Conservation (phyloP, 1,140 invertebrate species). For the Heliconius eleuchia region DNA sequence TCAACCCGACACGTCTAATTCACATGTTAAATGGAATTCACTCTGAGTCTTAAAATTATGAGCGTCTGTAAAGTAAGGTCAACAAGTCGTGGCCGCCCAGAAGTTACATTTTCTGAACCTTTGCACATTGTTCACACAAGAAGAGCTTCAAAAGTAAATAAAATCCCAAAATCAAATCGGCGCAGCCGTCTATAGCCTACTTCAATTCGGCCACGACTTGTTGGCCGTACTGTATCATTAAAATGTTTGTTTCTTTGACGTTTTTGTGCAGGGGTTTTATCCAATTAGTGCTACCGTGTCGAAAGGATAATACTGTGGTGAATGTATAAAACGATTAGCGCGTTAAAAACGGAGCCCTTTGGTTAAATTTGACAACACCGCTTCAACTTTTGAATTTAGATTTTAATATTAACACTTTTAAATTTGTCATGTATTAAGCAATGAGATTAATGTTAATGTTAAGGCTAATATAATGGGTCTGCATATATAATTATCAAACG, state of each 20-base stretch:
- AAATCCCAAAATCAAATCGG: too few species aligned
- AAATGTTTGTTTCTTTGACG: constrained; percentile 78
- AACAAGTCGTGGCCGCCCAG: too few species aligned
- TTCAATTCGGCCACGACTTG: too few species aligned
- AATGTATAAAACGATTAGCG: constrained; percentile 73
- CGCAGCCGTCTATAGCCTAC: too few species aligned
- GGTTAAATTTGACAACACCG: constrained; percentile 32
- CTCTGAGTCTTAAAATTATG: constrained; percentile 75
- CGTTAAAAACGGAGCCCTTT: constrained; percentile 68
- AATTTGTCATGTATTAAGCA: too few species aligned
- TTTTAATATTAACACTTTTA: neutral
- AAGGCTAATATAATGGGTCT: too few species aligned
- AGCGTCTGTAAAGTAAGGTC: constrained; percentile 44
- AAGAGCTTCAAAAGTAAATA: too few species aligned
- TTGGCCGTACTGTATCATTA: constrained; percentile 56
- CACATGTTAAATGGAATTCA: constrained; percentile 80
- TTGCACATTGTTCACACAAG: too few species aligned
- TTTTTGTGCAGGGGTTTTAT: constrained; percentile 74
- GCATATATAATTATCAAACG: too few species aligned
- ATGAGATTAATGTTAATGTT: too few species aligned
- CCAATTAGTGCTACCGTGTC: constrained; percentile 81
- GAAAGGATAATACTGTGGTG: constrained; percentile 79
- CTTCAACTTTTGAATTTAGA: neutral
- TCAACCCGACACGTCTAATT: constrained; percentile 73
- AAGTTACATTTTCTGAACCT: too few species aligned